phyloP scores from a whole-genome alignment of 1,140 invertebrate species.

The Dinoponera quadriceps region DNA sequence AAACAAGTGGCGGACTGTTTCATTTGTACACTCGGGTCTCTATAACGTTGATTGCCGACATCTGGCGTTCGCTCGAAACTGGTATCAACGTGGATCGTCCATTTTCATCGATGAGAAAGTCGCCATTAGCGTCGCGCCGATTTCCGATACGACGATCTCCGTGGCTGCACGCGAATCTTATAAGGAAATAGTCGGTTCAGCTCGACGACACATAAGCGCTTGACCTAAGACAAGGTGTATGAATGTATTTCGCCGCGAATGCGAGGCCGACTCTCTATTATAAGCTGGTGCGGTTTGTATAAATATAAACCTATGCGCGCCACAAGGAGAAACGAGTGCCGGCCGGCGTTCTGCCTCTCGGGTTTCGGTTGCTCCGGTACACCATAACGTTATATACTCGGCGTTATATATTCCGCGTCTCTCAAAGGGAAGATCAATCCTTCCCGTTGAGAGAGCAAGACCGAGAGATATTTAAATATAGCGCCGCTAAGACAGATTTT shows the following conservation, averaged over 20 bases:
- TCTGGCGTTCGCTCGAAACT: no score
- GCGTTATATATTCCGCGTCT: conserved; percentile 71
- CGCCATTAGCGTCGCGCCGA: not conserved
- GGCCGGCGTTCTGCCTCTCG: conserved; percentile 76
- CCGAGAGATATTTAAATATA: conserved; percentile 32
- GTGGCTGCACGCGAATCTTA: conserved; percentile 24
- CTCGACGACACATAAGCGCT: conserved; percentile 66
- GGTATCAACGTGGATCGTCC: not conserved
- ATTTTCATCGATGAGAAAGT: not conserved
- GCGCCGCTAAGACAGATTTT: conserved; percentile 21
- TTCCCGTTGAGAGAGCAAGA: not conserved
- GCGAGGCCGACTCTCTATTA: conserved; percentile 78
- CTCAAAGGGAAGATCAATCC: conserved; percentile 71
- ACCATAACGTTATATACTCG: conserved; percentile 78
- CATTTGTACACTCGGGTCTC: not conserved
- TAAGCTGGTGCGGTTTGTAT: conserved; percentile 78
- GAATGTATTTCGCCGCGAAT: conserved; percentile 81
- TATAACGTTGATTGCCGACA: not conserved
- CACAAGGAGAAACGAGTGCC: conserved; percentile 66
- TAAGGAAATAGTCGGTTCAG: conserved; percentile 62
- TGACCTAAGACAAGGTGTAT: conserved; percentile 77
- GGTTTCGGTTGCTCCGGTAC: conserved; percentile 78
- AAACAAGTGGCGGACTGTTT: not conserved
- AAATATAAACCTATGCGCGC: conserved; percentile 82
- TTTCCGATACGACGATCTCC: not conserved